Evolutionary conservation across 1,140 invertebrate species (phyloP), one percentile per base, ranked within the genome.

Genomic region (Akabosia matsudoensis): DNA sequence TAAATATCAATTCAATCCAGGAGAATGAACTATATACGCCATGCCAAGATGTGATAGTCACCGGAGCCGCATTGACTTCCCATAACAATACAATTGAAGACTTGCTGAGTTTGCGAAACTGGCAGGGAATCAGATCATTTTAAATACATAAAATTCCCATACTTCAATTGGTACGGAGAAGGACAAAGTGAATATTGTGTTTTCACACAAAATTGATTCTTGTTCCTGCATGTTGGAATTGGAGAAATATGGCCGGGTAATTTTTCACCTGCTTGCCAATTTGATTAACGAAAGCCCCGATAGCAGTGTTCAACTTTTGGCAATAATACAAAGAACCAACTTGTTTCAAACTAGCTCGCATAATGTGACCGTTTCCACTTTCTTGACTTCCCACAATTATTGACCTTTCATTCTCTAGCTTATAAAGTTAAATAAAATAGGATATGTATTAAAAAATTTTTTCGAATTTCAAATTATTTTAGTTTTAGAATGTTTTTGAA

Each of bases 41-140:
- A 45, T 45, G 37, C 37, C 37, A 45, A 45, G 37, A 10, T 45
- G 18, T 45, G 37, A 7, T 45, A 45, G 37, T 45, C 18, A 45
- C 18, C 18, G 18, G 18, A 45, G 37, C 13, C 4, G 13, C 24
- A 22, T 7, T 22, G 54, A 61, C 13, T 61, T 61, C n/a, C 13
- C 54, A 7, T 16, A 61, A 61, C 54, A n/a, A n/a, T n/a, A n/a
- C n/a, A n/a, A 45, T 45, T 45, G 18, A 45, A 45, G 37, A 61
- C 4, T 61, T 61, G 54, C 14, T 22, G 54, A 61, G 54, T 61
- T 61, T 24, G 54, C 54, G 14, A 61, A 61, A 61, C 54, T 61
- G 54, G 54, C 54, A 61, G 24, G 13, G 54, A 61, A 24, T 61
- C 54, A 61, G 54, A 61, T 14, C n/a, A 61, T 14, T 14, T n/a